phyloP scores from a whole-genome alignment of 2,113 vertebrate genomes.

The Dromiciops gliroides region DNA sequence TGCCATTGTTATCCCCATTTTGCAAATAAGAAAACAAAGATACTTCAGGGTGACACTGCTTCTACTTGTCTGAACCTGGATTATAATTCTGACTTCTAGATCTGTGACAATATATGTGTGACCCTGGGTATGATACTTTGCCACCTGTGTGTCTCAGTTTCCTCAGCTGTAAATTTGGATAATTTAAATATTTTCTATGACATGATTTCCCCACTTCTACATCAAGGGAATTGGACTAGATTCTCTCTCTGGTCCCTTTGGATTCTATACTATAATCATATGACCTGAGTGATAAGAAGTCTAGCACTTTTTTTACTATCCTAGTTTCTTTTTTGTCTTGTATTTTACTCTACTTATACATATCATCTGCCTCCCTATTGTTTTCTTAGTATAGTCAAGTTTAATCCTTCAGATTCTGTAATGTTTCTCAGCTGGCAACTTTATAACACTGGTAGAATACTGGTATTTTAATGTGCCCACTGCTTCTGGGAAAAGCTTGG shows the following conservation, averaged over 20 bases:
- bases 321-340: neutral
- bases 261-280: neutral
- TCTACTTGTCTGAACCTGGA: neutral
- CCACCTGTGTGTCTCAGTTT: neutral
- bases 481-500: neutral
- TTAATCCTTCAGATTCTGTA: neutral
- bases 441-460: neutral
- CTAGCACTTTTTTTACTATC: neutral
- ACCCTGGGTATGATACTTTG: neutral
- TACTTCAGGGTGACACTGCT: neutral
- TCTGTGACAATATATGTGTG: neutral
- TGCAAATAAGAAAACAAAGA: neutral
- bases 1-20: neutral
- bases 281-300: no score
- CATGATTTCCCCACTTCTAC: neutral
- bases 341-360: neutral
- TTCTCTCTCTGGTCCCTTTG: neutral
- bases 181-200: constrained; percentile 3
- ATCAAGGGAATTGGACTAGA: neutral
- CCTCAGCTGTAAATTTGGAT: neutral
- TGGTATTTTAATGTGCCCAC: neutral
- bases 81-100: neutral
- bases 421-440: neutral
- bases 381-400: neutral
- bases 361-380: neutral